A percentile compares a stretch with the other conserved stretches of the same genome.
These are phyloP conservation scores for Hiodon alosoides DNA, from an alignment of 2,113 vertebrate species.

Conservation along the genomic window DNA sequence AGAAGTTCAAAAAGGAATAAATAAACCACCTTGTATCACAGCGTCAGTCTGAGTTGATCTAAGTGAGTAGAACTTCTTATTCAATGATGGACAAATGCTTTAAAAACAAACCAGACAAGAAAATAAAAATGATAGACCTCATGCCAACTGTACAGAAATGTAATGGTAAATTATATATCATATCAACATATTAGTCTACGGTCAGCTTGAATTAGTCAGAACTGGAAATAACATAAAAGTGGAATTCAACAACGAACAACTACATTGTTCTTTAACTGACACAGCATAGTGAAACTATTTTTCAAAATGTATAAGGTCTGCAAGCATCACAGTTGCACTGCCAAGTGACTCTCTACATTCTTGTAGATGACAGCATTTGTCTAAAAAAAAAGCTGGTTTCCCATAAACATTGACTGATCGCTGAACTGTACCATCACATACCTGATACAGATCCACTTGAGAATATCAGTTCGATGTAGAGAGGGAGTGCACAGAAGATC, in stretches of 20 bases:
- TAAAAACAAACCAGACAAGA: not conserved
- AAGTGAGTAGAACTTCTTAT: slow-evolving; percentile 37
- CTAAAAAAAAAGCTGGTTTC: not conserved
- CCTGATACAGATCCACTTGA: slow-evolving; percentile 75
- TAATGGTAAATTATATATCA: not conserved
- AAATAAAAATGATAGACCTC: too few relatives aligned
- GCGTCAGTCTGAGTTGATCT: slow-evolving; percentile 45
- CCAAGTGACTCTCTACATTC: too few relatives aligned
- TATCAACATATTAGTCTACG: too few relatives aligned
- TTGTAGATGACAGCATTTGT: not conserved
- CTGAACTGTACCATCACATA: slow-evolving; percentile 30
- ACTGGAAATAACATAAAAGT: too few relatives aligned
- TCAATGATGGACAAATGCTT: slow-evolving; percentile 54
- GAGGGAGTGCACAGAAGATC: slow-evolving; percentile 73
- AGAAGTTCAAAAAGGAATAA: too few relatives aligned
- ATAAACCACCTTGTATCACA: slow-evolving; percentile 59
- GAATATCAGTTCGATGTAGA: slow-evolving; percentile 66
- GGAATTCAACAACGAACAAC: too few relatives aligned
- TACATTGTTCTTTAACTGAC: too few relatives aligned
- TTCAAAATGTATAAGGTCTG: too few relatives aligned
- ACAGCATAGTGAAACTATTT: too few relatives aligned
- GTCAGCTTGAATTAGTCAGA: too few relatives aligned
- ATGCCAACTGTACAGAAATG: not conserved
- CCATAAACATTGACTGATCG: not conserved
- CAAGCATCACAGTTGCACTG: too few relatives aligned